A percentile compares a stretch with the other conserved stretches of the same genome.
These are phyloP conservation scores for Megaptera novaeangliae DNA, from an alignment of 2,113 vertebrate genomes.

Conservation along the genomic window DNA sequence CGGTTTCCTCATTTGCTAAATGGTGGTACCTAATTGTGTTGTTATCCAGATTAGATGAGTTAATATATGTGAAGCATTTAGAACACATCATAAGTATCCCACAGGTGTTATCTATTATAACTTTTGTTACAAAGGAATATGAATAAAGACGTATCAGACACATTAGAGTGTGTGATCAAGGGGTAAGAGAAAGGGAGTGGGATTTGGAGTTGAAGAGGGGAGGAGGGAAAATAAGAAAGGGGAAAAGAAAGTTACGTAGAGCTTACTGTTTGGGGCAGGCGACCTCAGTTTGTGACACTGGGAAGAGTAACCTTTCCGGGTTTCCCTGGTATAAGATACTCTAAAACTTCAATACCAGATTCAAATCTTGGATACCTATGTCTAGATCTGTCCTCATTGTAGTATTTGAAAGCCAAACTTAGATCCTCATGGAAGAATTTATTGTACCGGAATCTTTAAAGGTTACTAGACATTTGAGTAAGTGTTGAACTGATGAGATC, in stretches of 20 bases:
- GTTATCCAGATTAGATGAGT: neutral
- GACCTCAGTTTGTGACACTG: neutral
- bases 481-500: too few species aligned
- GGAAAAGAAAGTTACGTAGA: neutral
- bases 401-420: too few species aligned
- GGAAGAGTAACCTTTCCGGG: neutral
- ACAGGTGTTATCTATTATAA: neutral
- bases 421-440: too few species aligned
- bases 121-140: neutral
- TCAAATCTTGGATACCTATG: too few species aligned
- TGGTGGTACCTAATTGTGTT: neutral
- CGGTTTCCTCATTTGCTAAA: neutral
- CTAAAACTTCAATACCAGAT: too few species aligned
- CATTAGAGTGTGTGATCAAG: neutral
- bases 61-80: neutral
- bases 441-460: too few species aligned
- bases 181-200: neutral
- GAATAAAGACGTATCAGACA: neutral
- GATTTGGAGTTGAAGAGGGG: neutral
- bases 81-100: neutral
- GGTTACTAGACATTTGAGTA: too few species aligned
- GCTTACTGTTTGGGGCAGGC: neutral
- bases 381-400: too few species aligned
- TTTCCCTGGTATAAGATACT: too few species aligned
- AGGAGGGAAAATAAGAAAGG: neutral